Percentiles rank a stretch among this genome's conserved stretches.
Evolutionary conservation across 2,113 vertebrate species (phyloP).

Genomic region (Gopherus evgoodei): DNA sequence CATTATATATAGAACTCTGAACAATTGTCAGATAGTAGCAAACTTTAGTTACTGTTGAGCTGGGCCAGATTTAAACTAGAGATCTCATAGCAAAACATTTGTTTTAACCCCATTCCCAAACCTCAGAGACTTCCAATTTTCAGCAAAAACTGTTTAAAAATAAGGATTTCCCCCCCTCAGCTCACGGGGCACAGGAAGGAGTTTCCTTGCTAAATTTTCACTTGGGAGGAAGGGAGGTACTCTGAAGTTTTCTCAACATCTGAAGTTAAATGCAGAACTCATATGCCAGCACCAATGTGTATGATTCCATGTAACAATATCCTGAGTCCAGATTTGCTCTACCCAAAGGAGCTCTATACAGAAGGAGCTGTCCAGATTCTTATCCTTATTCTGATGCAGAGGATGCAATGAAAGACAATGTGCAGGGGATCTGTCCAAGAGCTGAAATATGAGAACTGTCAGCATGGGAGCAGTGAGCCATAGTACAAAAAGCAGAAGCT

Average conservation of each 20-base stretch:
- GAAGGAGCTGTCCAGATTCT: neutral
- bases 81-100: neutral
- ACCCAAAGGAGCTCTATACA: neutral
- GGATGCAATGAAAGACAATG: neutral
- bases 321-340: neutral
- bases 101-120: neutral
- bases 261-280: neutral
- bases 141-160: neutral
- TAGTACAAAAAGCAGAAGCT: neutral
- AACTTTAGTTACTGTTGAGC: no score
- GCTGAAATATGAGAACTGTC: neutral
- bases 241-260: neutral
- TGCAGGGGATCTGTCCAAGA: neutral
- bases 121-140: neutral
- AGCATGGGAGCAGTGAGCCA: neutral
- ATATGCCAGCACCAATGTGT: fast-evolving
- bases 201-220: neutral
- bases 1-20: no score
- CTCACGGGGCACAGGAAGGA: fast-evolving
- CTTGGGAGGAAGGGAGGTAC: neutral
- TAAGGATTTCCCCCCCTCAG: neutral
- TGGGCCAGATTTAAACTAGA: no score
- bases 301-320: neutral
- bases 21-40: no score
- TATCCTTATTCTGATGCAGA: neutral